Evolutionary conservation across 2,113 vertebrate species (phyloP), one percentile per base, ranked within the genome.

Genomic region (Ochotona princeps): DNA sequence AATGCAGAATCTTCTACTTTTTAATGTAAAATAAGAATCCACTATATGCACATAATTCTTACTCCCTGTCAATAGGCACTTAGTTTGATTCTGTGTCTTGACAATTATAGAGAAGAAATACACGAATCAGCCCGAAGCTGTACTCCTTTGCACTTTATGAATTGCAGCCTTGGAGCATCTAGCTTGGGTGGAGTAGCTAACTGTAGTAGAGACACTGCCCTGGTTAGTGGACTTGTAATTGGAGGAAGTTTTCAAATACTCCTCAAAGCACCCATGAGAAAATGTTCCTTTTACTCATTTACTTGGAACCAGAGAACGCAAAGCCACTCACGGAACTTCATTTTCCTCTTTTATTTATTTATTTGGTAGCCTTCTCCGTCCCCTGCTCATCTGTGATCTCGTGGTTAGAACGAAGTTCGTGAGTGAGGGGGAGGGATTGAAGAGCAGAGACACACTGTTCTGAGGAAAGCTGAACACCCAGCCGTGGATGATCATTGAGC

Each of bases 181-280:
- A 0, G 8, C 28, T 1, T 32, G 3, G 4, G 4, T 1, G 10
- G 30, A 70, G 21, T 21, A 66, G 32, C 35, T 67, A n/a, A 14
- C 14, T 51, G 57, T 76, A 57, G 12, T 28, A 28, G 67, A 89
- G 4, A 2, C 20, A 20, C 18, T 47, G 54, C 44, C 8, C 44
- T 0, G 8, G 13, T 67, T 57, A 75, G 21, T 75, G 1, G 35
- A 79, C 26, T 8, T 28, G 4, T 5, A 54, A 23, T 25, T 49
- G 17, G 26, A 60, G 21, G 30, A 69, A 32, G 6, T 8, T 82
- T 74, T 30, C 7, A 66, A 81, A 72, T 10, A 67, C 15, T 7
- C 9, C 38, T 70, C 44, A 63, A n/a, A 65, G 18, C 23, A 20
- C 21, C 32, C 65, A 30, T 0, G 2, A 44, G 32, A 67, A 61